Percentiles rank a stretch among this genome's conserved stretches.
Conservation (phyloP, 2,113 vertebrate species). For the Marmota monax region DNA sequence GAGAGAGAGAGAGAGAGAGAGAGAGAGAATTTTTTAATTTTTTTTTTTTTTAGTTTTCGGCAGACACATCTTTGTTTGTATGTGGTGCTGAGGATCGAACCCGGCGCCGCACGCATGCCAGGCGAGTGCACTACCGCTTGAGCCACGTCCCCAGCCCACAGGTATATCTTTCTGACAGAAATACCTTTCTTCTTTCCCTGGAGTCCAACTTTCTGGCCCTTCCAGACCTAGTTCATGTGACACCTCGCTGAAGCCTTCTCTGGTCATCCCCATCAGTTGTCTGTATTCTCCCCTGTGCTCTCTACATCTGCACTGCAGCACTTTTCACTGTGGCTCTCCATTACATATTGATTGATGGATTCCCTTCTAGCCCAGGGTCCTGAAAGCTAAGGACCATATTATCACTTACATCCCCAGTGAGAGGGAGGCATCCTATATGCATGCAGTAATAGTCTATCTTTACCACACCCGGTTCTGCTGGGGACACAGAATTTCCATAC, state of each 20-base stretch:
- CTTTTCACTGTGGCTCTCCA: constrained; percentile 7
- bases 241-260: neutral
- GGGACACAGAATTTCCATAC: neutral
- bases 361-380: neutral
- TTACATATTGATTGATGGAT: neutral
- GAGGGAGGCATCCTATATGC: neutral
- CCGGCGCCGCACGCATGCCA: too few relatives aligned
- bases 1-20: too few relatives aligned
- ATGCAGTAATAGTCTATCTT: neutral
- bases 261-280: neutral
- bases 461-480: neutral
- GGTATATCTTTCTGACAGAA: neutral
- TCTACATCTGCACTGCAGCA: neutral
- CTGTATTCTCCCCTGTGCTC: neutral
- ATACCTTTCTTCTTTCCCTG: neutral
- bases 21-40: too few relatives aligned
- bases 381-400: neutral
- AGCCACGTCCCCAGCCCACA: neutral
- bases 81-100: too few relatives aligned
- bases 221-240: neutral
- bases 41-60: too few relatives aligned
- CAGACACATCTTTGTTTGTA: too few relatives aligned
- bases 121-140: too few relatives aligned
- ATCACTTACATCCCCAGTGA: neutral
- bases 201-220: neutral